phyloP scores from a whole-genome alignment of 2,797 vertebrate genomes.

The Squalus acanthias region DNA sequence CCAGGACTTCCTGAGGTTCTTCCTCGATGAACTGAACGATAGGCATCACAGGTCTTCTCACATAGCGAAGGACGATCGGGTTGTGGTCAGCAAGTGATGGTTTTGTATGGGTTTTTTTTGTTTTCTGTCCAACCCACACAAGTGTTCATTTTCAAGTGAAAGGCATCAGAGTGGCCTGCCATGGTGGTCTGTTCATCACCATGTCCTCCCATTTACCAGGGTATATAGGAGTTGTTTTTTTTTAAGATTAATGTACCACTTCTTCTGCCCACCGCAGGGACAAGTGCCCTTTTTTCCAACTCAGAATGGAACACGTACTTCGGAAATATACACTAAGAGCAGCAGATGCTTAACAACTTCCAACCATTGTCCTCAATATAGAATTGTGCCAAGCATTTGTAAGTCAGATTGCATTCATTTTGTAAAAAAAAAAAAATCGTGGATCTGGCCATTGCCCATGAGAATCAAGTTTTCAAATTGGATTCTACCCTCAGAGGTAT shows the following conservation, averaged over 20 bases:
- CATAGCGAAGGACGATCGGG: not conserved
- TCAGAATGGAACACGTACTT: too few species aligned
- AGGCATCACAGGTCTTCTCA: not conserved
- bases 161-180: not conserved
- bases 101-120: not conserved
- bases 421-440: not conserved
- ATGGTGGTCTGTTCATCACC: not conserved
- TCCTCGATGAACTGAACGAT: not conserved
- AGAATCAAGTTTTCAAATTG: not conserved
- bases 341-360: not conserved
- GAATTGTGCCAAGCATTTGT: not conserved
- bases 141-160: not conserved
- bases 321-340: too few species aligned
- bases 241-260: too few species aligned
- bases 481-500: not conserved
- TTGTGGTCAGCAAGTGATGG: not conserved
- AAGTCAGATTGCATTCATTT: not conserved
- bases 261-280: too few species aligned
- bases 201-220: not conserved
- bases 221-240: not conserved
- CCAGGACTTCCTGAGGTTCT: not conserved
- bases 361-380: not conserved
- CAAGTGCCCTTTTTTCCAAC: too few species aligned
- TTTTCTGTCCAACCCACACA: not conserved
- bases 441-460: not conserved